phyloP scores from a whole-genome alignment of 2,888 invertebrate genomes.

The Leucophora obtusa region DNA sequence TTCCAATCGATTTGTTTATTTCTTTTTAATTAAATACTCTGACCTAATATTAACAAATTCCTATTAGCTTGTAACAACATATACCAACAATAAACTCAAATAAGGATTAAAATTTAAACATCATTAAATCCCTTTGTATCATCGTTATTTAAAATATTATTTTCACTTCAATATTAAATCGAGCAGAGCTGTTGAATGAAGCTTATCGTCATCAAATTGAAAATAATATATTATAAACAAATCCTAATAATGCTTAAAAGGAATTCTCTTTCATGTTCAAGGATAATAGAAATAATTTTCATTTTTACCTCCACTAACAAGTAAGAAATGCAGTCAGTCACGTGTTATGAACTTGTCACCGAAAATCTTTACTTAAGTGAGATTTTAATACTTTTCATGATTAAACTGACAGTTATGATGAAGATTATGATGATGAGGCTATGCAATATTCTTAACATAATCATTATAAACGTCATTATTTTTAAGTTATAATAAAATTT shows the following conservation, averaged over 20 bases:
- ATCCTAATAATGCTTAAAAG: constrained; percentile 22
- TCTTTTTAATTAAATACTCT: too few relatives aligned
- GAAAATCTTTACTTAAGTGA: constrained; percentile 36
- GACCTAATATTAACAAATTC: neutral
- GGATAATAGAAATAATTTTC: constrained; percentile 17
- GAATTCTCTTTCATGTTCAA: constrained; percentile 5
- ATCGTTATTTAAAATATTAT: constrained; percentile 38
- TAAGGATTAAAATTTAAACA: constrained; percentile 41
- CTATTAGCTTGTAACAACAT: neutral
- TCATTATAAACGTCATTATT: neutral
- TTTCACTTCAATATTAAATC: constrained; percentile 42
- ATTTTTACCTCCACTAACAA: constrained; percentile 23
- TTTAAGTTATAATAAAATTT: neutral
- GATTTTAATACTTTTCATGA: constrained; percentile 46
- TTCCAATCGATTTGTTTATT: too few relatives aligned
- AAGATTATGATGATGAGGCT: constrained; percentile 28
- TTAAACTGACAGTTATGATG: constrained; percentile 17
- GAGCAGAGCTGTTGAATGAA: constrained; percentile 48
- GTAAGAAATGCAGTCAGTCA: constrained; percentile 27
- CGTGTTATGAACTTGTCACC: constrained; percentile 46
- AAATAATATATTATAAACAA: constrained; percentile 33
- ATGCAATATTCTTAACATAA: constrained; percentile 27
- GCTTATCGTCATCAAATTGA: constrained; percentile 49
- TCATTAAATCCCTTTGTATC: constrained; percentile 32
- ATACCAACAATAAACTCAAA: constrained; percentile 1